Evolutionary conservation across 2,113 vertebrate species (phyloP).

Genomic region (Pedetes capensis): DNA sequence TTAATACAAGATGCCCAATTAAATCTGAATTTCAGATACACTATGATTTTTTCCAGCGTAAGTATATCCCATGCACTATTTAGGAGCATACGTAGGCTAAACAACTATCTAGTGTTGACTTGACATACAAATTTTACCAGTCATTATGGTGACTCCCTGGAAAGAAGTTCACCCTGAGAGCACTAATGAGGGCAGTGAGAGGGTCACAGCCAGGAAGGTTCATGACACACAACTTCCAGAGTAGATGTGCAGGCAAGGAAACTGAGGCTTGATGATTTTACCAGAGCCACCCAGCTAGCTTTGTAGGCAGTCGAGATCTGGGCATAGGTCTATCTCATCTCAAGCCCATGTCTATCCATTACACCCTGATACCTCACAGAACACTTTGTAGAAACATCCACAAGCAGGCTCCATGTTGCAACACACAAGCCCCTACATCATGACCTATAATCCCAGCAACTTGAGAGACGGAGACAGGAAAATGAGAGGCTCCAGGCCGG

Average conservation of each 20-base stretch:
- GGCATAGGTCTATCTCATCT: background rate
- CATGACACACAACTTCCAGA: background rate
- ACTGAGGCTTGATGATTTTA: background rate
- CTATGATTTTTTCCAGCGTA: background rate
- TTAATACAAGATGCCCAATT: background rate
- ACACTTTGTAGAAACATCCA: background rate
- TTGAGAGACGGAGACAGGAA: too few relatives aligned
- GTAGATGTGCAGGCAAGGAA: background rate
- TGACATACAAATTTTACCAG: background rate
- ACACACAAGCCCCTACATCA: too few relatives aligned
- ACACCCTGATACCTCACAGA: background rate
- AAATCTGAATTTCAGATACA: slow-evolving; percentile 37
- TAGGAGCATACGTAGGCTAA: background rate
- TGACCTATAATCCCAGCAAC: too few relatives aligned
- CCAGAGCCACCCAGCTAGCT: background rate
- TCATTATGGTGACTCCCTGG: background rate
- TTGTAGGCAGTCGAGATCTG: background rate
- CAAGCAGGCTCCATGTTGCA: too few relatives aligned
- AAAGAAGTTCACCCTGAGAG: background rate
- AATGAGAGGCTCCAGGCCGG: too few relatives aligned
- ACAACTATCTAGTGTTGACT: background rate
- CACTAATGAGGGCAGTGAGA: background rate
- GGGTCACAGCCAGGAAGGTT: background rate
- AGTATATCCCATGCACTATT: background rate
- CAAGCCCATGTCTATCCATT: background rate